Conservation (phyloP, 2,113 vertebrate species). For the Pholis gunnellus region DNA sequence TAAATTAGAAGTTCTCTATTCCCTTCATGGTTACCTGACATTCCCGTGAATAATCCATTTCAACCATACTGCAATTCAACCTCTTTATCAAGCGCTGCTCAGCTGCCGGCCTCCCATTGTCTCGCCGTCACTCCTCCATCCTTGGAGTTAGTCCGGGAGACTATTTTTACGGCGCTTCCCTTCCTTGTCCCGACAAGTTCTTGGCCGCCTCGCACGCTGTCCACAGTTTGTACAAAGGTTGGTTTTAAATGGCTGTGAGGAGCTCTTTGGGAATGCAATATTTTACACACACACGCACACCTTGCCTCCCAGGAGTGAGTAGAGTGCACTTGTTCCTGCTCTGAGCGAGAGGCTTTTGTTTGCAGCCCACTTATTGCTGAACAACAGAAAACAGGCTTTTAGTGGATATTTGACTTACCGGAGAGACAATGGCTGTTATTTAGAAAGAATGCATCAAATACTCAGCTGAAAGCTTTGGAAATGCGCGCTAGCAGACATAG, state of each 20-base stretch:
- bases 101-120: constrained; percentile 43
- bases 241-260: constrained; percentile 51
- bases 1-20: background rate
- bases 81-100: constrained; percentile 6
- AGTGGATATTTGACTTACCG: constrained; percentile 57
- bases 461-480: constrained; percentile 56
- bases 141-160: constrained; percentile 16
- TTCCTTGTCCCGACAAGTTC: constrained; percentile 62
- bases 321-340: constrained; percentile 66
- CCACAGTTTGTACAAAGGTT: constrained; percentile 33
- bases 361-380: constrained; percentile 57
- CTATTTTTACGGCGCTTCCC: constrained; percentile 37
- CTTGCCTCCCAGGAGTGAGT: constrained; percentile 66
- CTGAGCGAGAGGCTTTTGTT: constrained; percentile 59
- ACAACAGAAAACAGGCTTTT: constrained; percentile 68
- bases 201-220: constrained; percentile 26
- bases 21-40: background rate
- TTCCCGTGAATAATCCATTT: constrained; percentile 16
- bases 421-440: constrained; percentile 70
- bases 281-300: constrained; percentile 44
- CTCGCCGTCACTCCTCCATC: constrained; percentile 11
- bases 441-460: constrained; percentile 36
- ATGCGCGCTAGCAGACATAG: constrained; percentile 8
- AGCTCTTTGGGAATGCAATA: constrained; percentile 48
- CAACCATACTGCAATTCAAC: constrained; percentile 10